These are phyloP conservation scores for Ochlodes sylvanus DNA, from an alignment of 2,888 invertebrate species.

Conservation along the genomic window DNA sequence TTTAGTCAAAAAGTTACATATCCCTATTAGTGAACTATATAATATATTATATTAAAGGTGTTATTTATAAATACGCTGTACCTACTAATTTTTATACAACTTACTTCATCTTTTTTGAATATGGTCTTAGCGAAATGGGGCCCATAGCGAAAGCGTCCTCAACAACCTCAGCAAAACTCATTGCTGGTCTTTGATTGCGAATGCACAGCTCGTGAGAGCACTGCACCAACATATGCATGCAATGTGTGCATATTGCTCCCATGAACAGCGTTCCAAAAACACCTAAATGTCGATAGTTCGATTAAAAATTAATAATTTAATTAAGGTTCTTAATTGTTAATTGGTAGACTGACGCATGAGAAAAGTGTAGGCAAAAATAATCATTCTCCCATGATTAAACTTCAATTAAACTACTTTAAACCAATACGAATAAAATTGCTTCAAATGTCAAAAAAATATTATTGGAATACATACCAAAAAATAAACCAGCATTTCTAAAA, in stretches of 20 bases:
- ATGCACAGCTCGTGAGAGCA: slow-evolving; percentile 91
- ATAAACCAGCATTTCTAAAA: slow-evolving; percentile 95
- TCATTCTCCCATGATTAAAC: neutral
- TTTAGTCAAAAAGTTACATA: neutral
- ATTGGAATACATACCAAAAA: slow-evolving; percentile 86
- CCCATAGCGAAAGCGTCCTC: slow-evolving; percentile 91
- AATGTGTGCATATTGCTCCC: slow-evolving; percentile 96
- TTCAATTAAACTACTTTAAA: too few species aligned
- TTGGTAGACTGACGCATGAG: too few species aligned
- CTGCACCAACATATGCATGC: slow-evolving; percentile 93
- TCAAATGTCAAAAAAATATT: neutral
- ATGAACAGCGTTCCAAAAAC: slow-evolving; percentile 92
- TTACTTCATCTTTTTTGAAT: slow-evolving; percentile 87
- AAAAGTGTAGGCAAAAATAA: too few species aligned
- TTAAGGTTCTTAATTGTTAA: too few species aligned
- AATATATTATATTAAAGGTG: too few species aligned
- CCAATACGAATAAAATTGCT: neutral
- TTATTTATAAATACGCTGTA: too few species aligned
- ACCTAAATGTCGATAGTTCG: slow-evolving; percentile 83
- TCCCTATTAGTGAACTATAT: too few species aligned
- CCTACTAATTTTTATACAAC: slow-evolving; percentile 48
- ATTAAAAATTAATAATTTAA: too few species aligned
- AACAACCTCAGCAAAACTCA: slow-evolving; percentile 93
- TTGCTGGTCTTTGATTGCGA: slow-evolving; percentile 87
- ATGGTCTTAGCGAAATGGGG: slow-evolving; percentile 86